Conservation (phyloP, 1,140 invertebrate genomes). For the Leptinotarsa defecta region DNA sequence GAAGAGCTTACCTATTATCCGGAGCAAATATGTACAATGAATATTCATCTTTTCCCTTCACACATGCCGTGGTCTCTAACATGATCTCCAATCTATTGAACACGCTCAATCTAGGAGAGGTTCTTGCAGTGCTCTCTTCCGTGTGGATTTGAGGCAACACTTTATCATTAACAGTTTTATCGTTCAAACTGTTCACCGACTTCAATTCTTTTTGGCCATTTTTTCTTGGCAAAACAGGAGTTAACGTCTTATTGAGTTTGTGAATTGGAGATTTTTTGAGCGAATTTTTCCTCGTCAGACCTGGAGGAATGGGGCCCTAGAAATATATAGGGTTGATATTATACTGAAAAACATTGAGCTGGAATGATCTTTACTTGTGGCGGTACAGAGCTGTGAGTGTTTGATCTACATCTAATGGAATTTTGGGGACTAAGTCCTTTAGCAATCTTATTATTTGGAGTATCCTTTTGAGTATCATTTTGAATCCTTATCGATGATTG, state of each 20-base stretch:
- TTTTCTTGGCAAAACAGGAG: constrained; percentile 44
- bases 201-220: constrained; percentile 47
- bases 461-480: constrained; percentile 72
- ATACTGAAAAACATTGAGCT: constrained; percentile 10
- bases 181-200: constrained; percentile 52
- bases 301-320: constrained; percentile 26
- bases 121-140: constrained; percentile 40
- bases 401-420: constrained; percentile 62
- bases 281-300: constrained; percentile 52
- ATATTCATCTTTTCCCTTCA: constrained; percentile 84
- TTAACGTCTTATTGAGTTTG: constrained; percentile 35
- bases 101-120: constrained; percentile 34
- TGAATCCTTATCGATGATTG: constrained; percentile 65
- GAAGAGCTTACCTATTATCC: constrained; percentile 71
- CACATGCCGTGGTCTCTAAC: constrained; percentile 75
- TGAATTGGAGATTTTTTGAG: constrained; percentile 40
- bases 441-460: constrained; percentile 62
- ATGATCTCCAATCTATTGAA: constrained; percentile 34
- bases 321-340: constrained; percentile 5
- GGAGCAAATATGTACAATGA: constrained; percentile 86
- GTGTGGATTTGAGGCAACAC: constrained; percentile 49
- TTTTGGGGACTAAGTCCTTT: constrained; percentile 73
- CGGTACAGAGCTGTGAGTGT: constrained; percentile 49
- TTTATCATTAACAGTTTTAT: constrained; percentile 47
- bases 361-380: constrained; percentile 45